Evolutionary conservation across 2,113 vertebrate genomes (phyloP), one percentile per base, ranked within the genome.

Genomic region (Aramus guarauna): DNA sequence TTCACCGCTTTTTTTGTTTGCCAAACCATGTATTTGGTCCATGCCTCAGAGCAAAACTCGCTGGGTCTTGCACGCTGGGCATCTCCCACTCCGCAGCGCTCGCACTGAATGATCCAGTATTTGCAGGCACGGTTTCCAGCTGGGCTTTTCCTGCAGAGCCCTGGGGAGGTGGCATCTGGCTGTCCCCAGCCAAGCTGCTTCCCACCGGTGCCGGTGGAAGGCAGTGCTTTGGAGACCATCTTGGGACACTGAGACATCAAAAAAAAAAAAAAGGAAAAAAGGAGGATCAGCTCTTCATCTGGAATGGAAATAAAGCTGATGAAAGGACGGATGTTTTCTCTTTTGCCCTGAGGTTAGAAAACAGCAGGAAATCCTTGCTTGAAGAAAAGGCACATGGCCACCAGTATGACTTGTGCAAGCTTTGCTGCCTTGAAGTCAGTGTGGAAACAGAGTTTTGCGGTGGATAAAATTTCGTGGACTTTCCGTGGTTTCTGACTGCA

Each of bases 291-390:
- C 59, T 94, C 93, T 96, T 94, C 91, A 94, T 93, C 92, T 97
- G 82, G 56, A 75, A 90, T 88, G 58, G 76, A 96, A 97, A 94
- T 75, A 89, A 96, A 97, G 95, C 74, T 96, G 97, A 75, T 97
- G 94, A 95, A 96, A 96, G 92, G 96, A 90, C 5, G 77, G 72
- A 73, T 96, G 94, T 95, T 95, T 95, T 94, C 96, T 91, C 92
- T 94, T 95, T 66, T 90, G 94, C 94, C 80, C 92, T 97, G 96
- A 96, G 97, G 96, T 97, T 97, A 95, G 80, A 82, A 92, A 94
- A 91, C 95, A 97, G 96, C 94, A 95, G 97, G 96, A 82, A 75
- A 48, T 37, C 62, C 92, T 96, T 95, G 96, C 86, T 94, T 94
- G 86, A 92, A 96, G 95, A 92, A 87, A 89, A 90, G 73, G 73